These are phyloP conservation scores for Labrus mixtus DNA, from an alignment of 2,113 vertebrate genomes.

Conservation along the genomic window DNA sequence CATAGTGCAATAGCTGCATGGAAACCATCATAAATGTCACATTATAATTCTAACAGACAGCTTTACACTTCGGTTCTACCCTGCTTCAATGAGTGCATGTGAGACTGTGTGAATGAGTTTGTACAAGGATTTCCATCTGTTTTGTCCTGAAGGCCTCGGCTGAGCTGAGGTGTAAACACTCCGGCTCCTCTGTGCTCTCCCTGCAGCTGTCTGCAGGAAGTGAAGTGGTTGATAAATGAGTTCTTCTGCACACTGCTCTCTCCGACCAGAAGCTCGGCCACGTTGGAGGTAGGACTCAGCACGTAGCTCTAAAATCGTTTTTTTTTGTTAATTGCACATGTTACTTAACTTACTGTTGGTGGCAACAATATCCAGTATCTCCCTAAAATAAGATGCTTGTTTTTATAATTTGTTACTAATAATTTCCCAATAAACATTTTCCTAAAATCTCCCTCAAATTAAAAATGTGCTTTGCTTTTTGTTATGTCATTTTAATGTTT, in stretches of 20 bases:
- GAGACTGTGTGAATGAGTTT: conserved; percentile 42
- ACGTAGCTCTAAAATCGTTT: no score
- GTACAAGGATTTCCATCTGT: conserved; percentile 54
- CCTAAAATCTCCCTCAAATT: no score
- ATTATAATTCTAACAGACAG: background rate
- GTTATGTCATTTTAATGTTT: no score
- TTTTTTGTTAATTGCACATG: no score
- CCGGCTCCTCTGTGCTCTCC: conserved; percentile 58
- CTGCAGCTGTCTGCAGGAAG: conserved; percentile 68
- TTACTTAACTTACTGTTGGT: no score
- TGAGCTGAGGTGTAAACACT: conserved; percentile 69
- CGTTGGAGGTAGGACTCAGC: background rate
- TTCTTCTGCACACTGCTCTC: conserved; percentile 57
- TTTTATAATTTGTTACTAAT: no score
- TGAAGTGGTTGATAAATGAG: conserved; percentile 78
- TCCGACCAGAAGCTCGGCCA: conserved; percentile 17
- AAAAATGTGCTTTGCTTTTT: no score
- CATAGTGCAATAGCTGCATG: no score
- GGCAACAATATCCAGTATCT: no score
- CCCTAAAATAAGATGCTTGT: no score
- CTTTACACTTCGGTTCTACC: background rate
- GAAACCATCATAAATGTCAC: conserved; percentile 18
- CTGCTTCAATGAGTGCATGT: conserved; percentile 34
- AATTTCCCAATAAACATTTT: no score
- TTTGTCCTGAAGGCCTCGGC: conserved; percentile 53